Base-by-base conservation (phyloP, 2,888 invertebrate genomes). In the Acanthoscelides obtectus region DNA sequence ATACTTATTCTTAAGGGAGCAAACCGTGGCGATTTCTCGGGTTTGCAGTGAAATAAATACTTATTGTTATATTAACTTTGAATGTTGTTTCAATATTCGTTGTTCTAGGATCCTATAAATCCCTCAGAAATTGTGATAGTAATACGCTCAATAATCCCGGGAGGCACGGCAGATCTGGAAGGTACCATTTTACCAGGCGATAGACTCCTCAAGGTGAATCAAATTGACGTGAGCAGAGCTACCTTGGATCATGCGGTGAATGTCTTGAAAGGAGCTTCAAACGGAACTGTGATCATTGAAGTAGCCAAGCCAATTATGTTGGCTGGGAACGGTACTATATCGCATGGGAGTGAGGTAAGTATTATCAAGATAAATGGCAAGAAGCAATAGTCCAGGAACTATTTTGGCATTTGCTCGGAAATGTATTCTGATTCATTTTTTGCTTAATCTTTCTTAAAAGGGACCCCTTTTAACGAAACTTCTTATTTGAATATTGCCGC, bases 161-260 rank as follows among this genome's bases (percentile, higher is more conserved):
- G 96, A 63, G 97, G 97, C 3, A 95, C 96, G 66, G 97, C 97
- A 67, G 94, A 95, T 82, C 88, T 90, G 22, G 95, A 96, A 84
- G 96, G 96, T 0, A 89, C 94, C 8, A 89, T 98, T 67, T 92
- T 95, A 78, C 97, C 97, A 0, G 97, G 97, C 0, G 97, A 98
- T 87, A 88, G 97, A 22, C 88, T 94, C 25, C 85, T 94, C 20
- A 90, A 91, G 70, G 96, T 97, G 78, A 97, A 97, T 86, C 94
- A 94, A 68, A 89, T 88, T 70, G 90, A 91, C 79, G 88, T 96
- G 71, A 93, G 94, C 78, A 90, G 93, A 78, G 92, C 93, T 68
- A 91, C 93, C 4, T 86, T 97, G 71, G 95, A 96, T 76, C 88
- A 89, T 78, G 97, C 97, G 12, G 96, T 97, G n/a, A 91, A 92